phyloP scores from a whole-genome alignment of 2,113 vertebrate genomes.

The Leucoraja erinaceus region DNA sequence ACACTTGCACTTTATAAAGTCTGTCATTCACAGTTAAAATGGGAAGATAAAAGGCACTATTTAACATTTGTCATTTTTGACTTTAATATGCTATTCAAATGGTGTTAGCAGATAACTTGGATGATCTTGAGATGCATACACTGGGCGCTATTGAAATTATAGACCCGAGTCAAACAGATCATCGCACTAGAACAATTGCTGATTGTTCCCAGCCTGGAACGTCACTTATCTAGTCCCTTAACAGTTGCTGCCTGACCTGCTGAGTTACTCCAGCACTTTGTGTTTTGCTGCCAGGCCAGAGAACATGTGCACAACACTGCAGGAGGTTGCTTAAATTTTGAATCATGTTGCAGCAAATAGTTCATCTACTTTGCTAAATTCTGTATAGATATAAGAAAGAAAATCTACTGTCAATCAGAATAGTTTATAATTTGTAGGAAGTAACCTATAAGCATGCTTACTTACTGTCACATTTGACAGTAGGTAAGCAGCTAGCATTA shows the following conservation, averaged over 20 bases:
- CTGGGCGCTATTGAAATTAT: slow-evolving; percentile 54
- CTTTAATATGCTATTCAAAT: slow-evolving; percentile 62
- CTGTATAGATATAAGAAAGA: not conserved
- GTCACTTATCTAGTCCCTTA: no score
- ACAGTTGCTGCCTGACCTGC: no score
- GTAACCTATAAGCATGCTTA: not conserved
- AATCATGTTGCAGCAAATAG: not conserved
- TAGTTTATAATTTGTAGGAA: not conserved
- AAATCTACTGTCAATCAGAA: not conserved
- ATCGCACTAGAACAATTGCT: slow-evolving; percentile 73
- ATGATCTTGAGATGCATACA: slow-evolving; percentile 55
- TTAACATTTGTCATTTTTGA: slow-evolving; percentile 37
- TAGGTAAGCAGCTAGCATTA: not conserved
- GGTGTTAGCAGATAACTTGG: slow-evolving; percentile 53
- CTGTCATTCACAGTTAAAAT: not conserved
- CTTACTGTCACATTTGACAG: not conserved
- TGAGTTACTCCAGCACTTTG: no score
- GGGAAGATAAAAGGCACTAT: not conserved
- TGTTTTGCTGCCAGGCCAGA: not conserved
- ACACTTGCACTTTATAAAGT: not conserved
- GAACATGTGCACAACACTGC: not conserved
- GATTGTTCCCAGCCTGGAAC: slow-evolving; percentile 13
- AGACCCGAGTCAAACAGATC: slow-evolving; percentile 60
- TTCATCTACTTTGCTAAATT: not conserved
- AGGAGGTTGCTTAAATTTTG: not conserved